phyloP scores from a whole-genome alignment of 2,113 vertebrate genomes.

The Cochlearius cochlearius region DNA sequence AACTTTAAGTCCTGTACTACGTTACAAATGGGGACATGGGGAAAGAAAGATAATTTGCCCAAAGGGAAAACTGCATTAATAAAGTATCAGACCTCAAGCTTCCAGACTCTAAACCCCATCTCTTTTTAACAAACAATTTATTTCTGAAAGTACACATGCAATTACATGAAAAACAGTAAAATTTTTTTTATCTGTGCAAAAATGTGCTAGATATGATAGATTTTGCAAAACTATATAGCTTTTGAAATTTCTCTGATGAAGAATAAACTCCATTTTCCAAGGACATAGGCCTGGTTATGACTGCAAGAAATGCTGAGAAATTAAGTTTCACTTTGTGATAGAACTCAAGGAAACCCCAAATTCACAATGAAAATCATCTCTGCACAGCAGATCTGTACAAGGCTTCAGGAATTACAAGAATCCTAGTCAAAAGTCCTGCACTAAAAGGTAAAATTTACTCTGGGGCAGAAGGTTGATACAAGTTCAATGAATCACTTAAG shows the following conservation, averaged over 20 bases:
- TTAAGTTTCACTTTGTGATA: background rate
- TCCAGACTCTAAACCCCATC: background rate
- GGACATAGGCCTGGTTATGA: background rate
- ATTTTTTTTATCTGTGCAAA: background rate
- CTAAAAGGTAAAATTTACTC: background rate
- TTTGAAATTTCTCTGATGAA: background rate
- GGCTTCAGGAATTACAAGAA: background rate
- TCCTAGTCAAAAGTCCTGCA: background rate
- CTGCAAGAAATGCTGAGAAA: background rate
- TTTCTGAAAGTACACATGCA: background rate
- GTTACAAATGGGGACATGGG: background rate
- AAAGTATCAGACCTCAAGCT: background rate
- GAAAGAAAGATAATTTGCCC: background rate
- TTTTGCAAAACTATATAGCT: background rate
- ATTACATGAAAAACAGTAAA: background rate
- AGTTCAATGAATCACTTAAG: background rate
- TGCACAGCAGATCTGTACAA: background rate
- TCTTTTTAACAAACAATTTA: background rate
- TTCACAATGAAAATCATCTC: background rate
- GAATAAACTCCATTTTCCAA: background rate
- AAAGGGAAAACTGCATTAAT: background rate
- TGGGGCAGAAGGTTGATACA: background rate
- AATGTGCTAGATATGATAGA: no score
- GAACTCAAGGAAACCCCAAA: background rate
- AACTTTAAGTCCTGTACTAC: background rate